Base-by-base conservation (phyloP, 1,140 invertebrate species). In the Stenopsyche tienmushanensis region DNA sequence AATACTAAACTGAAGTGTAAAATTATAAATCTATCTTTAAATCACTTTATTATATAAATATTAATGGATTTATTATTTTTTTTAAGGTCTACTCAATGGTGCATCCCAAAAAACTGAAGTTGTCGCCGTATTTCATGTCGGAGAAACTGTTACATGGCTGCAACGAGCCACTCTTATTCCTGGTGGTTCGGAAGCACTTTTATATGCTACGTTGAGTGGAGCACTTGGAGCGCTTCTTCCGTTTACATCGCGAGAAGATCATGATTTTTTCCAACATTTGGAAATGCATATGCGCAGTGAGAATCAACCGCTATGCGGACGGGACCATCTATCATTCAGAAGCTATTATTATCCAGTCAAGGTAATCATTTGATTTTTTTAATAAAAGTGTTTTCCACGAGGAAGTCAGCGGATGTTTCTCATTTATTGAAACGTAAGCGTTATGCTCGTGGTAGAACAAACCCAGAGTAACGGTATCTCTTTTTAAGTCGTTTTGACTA, bases 221-320 rank as follows among this genome's bases (percentile, higher is more conserved):
- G 89, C 93, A 3, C 90, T 99, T 1, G 98, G 97, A 1, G 96
- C 98, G 34, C 82, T 99, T 2, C 92, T 99, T 9, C 96, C 98
- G 0, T 99, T 99, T 72, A 97, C 96, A 0, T 97, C 96, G 24
- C 90, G 97, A 73, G 97, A 99, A 83, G 97, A 99, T 77, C 95
- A 97, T 72, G 97, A 99, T 75, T 99, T 99, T 74, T 99, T 99
- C 81, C 97, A 99, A 78, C 94, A 99, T 82, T 80, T 99, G 54
- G 98, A 99, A 78, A 99, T 99, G 97, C 96, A 99, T 76, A 97
- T 99, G 95, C 82, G 98, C 42, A 94, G 93, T 50, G 97, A 99
- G 78, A 93, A 98, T 79, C 86, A 94, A 0, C 96, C 97, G 0
- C 77, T 99, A 0, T 98, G 96, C 82, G 98, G 98, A 1, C 82